Evolutionary conservation across 2,797 vertebrate genomes (phyloP).

Genomic region (Myotis findleyi): DNA sequence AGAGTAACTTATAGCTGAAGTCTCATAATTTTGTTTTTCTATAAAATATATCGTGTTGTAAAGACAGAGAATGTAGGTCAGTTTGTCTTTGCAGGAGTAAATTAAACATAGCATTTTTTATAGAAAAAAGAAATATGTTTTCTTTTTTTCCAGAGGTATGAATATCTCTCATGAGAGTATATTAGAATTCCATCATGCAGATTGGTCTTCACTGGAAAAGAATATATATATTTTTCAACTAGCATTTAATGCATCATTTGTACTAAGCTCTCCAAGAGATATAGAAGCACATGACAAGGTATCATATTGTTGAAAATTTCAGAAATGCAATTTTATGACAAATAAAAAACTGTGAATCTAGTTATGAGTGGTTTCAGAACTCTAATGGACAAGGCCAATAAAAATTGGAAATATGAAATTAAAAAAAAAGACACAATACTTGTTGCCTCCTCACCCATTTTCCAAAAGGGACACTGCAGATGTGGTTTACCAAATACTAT

Average conservation of each 20-base stretch:
- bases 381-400: background rate
- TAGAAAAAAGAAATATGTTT: constrained; percentile 21
- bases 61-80: background rate
- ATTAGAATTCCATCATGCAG: background rate
- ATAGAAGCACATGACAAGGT: background rate
- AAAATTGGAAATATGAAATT: background rate
- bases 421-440: background rate
- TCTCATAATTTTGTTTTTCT: background rate
- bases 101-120: constrained; percentile 42
- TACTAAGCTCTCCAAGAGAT: background rate
- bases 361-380: background rate
- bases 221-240: background rate
- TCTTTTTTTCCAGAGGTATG: background rate
- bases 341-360: constrained; percentile 13
- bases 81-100: background rate
- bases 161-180: background rate
- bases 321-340: background rate
- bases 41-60: background rate
- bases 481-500: background rate
- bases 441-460: background rate
- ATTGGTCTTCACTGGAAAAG: background rate
- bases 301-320: background rate
- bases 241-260: background rate
- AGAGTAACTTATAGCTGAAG: background rate
- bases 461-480: background rate